Conservation (phyloP, 2,113 vertebrate genomes). For the Tragelaphus imberbis region DNA sequence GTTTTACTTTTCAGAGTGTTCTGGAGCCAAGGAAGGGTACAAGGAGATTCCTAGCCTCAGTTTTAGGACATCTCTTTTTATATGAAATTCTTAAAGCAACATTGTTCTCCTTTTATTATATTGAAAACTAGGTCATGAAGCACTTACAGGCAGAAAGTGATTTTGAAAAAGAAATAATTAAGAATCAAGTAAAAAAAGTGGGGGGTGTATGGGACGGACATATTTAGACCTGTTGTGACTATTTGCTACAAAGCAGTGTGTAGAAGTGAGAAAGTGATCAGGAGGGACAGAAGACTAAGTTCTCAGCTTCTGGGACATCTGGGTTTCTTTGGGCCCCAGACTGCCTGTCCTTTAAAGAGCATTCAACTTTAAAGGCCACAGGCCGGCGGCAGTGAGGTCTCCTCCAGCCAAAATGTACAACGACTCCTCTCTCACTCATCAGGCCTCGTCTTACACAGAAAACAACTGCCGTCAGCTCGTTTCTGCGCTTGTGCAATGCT, state of each 20-base stretch:
- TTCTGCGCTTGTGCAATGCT: neutral
- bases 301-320: neutral
- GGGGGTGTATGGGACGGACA: neutral
- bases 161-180: conserved; percentile 20
- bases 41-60: neutral
- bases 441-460: neutral
- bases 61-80: conserved; percentile 4
- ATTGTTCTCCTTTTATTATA: neutral
- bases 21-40: neutral
- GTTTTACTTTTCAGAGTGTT: conserved; percentile 32
- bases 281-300: neutral
- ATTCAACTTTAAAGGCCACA: neutral
- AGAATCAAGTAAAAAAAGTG: neutral
- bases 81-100: conserved; percentile 15
- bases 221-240: neutral
- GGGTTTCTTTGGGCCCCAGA: neutral
- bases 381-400: neutral
- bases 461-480: neutral
- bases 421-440: neutral
- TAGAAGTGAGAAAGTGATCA: neutral
- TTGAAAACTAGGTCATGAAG: neutral
- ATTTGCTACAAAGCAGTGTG: neutral
- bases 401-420: neutral
- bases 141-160: neutral
- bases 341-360: neutral